Evolutionary conservation across 2,797 vertebrate species (phyloP), one percentile per base, ranked within the genome.

Genomic region (Sebastes kiyomatsui): DNA sequence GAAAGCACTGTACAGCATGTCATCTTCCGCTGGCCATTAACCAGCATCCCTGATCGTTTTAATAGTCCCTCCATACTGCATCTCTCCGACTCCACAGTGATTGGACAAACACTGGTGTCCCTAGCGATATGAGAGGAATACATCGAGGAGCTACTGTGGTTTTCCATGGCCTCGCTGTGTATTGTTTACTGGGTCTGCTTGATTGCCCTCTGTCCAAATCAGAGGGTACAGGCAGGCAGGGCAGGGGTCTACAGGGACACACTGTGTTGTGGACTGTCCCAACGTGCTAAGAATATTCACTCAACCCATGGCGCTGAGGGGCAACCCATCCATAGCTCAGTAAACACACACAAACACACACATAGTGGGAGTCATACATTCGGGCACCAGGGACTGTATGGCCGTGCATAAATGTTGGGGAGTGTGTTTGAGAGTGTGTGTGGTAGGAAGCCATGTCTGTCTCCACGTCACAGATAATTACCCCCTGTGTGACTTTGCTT

Each of bases 201-300:
- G 92, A 94, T 94, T 94, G 93, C 91, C 89, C 90, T 93, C 92
- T 92, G 92, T 94, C 92, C 92, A 92, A 92, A 92, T 93, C 91
- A 93, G 87, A 93, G 88, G 92, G 91, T 91, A 91, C 93, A 91
- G 91, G 86, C 90, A 93, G 90, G 80, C 90, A 87, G 83, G 88
- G 89, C 86, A 88, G 86, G 76, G 90, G 90, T 93, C 93, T 90
- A 55, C 86, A 87, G 93, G 93, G 93, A 94, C 78, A 33, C 60
- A 72, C 87, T 91, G 84, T 90, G 90, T 93, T 93, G 91, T 86
- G 84, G 88, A 92, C 89, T 92, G 93, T 94, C 93, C 93, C 93
- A 90, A 89, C 92, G 91, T 92, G 92, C 90, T 76, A 83, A 85
- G 92, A 94, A 92, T 94, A 94, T 93, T 93, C 92, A 94, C 84